These are phyloP conservation scores for Calliphora vicina DNA, from an alignment of 1,140 invertebrate species.

Conservation along the genomic window DNA sequence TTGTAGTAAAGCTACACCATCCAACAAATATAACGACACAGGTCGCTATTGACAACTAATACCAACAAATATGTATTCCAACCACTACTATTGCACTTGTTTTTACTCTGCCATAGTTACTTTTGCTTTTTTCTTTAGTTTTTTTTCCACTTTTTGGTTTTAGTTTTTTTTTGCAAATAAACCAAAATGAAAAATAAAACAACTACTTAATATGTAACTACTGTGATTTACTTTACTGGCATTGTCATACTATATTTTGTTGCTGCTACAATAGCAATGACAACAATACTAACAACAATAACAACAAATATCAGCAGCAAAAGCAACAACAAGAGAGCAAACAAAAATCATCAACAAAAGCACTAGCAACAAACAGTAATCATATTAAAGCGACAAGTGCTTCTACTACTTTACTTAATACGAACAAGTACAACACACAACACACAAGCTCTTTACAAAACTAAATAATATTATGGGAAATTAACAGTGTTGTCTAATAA, in stretches of 20 bases:
- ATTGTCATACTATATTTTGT: conserved; percentile 18
- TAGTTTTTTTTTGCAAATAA: neutral
- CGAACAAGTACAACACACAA: conserved; percentile 20
- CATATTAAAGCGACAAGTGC: conserved; percentile 33
- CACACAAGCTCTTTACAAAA: conserved; percentile 3
- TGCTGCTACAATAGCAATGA: conserved; percentile 2
- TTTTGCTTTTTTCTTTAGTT: neutral
- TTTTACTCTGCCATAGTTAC: neutral
- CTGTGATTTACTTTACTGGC: conserved; percentile 26
- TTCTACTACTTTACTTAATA: conserved; percentile 24
- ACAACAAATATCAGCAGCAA: neutral
- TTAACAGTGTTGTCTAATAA: neutral
- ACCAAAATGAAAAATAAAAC: neutral
- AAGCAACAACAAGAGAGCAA: conserved; percentile 6
- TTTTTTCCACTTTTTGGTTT: neutral
- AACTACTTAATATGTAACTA: conserved; percentile 6
- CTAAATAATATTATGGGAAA: neutral
- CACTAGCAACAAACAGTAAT: conserved; percentile 17
- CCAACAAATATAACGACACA: neutral
- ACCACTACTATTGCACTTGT: neutral
- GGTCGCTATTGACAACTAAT: neutral
- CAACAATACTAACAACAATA: neutral
- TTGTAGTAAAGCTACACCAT: neutral
- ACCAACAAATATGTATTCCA: neutral
- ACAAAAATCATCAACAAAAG: neutral